Percentiles rank a stretch among this genome's conserved stretches.
phyloP scores from a whole-genome alignment of 1,140 invertebrate species.

The Parasteatoda tepidariorum region DNA sequence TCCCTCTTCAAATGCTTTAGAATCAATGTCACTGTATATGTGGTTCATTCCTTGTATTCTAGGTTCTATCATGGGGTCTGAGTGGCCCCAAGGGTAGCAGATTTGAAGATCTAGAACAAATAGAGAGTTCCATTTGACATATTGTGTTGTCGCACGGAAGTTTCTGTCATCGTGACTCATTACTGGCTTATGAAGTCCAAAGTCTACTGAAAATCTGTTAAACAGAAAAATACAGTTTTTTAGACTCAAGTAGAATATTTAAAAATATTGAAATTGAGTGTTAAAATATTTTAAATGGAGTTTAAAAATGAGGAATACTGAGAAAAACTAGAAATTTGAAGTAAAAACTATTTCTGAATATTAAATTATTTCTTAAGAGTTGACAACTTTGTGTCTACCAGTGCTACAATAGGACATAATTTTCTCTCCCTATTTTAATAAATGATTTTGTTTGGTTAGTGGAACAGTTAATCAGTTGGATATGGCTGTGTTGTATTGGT shows the following conservation, averaged over 20 bases:
- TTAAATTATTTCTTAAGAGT: too few relatives aligned
- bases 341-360: too few relatives aligned
- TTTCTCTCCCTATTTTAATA: too few relatives aligned
- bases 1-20: background rate
- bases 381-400: too few relatives aligned
- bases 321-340: too few relatives aligned
- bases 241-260: background rate
- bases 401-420: too few relatives aligned
- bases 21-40: conserved; percentile 33
- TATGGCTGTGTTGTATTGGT: too few relatives aligned
- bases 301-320: too few relatives aligned
- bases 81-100: conserved; percentile 2
- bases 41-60: conserved; percentile 49
- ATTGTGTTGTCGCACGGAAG: background rate
- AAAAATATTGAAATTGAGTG: background rate
- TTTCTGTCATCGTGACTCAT: conserved; percentile 18
- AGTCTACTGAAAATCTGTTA: conserved; percentile 30
- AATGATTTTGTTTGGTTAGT: too few relatives aligned
- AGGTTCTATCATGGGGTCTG: conserved; percentile 17
- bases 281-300: too few relatives aligned
- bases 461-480: too few relatives aligned
- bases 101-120: conserved; percentile 43
- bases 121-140: conserved; percentile 28
- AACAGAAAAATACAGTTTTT: background rate
- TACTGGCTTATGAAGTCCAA: conserved; percentile 36